Evolutionary conservation across 2,113 vertebrate genomes (phyloP).

Genomic region (Otocyon megalotis): DNA sequence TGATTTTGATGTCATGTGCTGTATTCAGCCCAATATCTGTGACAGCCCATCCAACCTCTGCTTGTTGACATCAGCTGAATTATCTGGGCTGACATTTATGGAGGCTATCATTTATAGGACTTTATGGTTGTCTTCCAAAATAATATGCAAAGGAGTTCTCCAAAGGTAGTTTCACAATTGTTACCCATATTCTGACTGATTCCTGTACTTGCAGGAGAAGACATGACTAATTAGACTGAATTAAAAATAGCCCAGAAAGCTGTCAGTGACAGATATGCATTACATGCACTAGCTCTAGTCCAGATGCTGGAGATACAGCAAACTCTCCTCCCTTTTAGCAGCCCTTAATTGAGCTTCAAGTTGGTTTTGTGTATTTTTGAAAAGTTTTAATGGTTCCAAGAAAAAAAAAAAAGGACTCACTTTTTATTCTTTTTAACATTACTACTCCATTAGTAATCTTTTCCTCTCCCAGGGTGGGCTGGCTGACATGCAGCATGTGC

Average conservation of each 20-base stretch:
- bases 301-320: conserved; percentile 78
- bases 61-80: conserved; percentile 72
- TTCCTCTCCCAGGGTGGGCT: background rate
- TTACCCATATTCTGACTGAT: conserved; percentile 73
- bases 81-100: conserved; percentile 76
- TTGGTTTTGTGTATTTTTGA: conserved; percentile 74
- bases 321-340: conserved; percentile 71
- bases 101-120: conserved; percentile 71
- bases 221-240: conserved; percentile 83
- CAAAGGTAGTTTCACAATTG: conserved; percentile 68
- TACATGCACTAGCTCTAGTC: conserved; percentile 64
- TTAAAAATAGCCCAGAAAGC: conserved; percentile 82
- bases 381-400: conserved; percentile 65
- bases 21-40: conserved; percentile 44
- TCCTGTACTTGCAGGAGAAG: conserved; percentile 76
- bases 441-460: background rate
- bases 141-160: conserved; percentile 70
- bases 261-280: conserved; percentile 82
- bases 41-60: conserved; percentile 29
- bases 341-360: conserved; percentile 76
- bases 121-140: conserved; percentile 68
- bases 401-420: background rate
- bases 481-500: background rate
- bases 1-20: conserved; percentile 72
- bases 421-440: conserved; percentile 45